Conservation (phyloP, 2,888 invertebrate species). For the Patella depressa region DNA sequence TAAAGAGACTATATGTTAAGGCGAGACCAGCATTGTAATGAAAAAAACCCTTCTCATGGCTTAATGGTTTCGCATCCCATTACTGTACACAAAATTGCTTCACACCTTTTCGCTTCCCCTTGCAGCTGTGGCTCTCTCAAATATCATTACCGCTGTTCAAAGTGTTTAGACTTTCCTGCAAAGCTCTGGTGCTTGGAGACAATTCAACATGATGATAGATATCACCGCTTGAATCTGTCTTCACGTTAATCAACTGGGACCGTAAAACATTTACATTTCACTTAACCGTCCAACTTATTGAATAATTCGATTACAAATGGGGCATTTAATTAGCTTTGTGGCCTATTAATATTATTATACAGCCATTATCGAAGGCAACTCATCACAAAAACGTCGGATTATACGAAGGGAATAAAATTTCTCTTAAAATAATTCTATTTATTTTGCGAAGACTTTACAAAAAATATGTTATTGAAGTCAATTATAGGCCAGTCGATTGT, state of each 20-base stretch:
- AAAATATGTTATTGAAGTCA: no score
- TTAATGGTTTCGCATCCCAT: constrained; percentile 10
- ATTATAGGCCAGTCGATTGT: no score
- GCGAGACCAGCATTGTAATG: background rate
- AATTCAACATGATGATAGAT: constrained; percentile 5
- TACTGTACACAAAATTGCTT: constrained; percentile 4
- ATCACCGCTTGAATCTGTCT: background rate
- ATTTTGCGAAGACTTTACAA: no score
- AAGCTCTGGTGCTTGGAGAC: constrained; percentile 10
- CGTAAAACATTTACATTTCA: constrained; percentile 6
- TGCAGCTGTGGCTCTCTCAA: constrained; percentile 7
- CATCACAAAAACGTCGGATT: background rate
- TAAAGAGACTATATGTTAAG: no score
- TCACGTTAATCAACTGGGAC: background rate
- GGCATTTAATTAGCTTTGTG: constrained; percentile 9
- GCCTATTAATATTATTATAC: constrained; percentile 5
- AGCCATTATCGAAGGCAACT: background rate
- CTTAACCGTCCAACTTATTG: background rate
- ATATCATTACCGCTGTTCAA: constrained; percentile 10
- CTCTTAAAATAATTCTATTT: background rate
- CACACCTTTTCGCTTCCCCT: constrained; percentile 3
- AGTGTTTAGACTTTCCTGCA: constrained; percentile 9
- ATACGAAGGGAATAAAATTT: background rate
- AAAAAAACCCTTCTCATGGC: constrained; percentile 1
- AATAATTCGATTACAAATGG: background rate